phyloP scores from a whole-genome alignment of 2,113 vertebrate genomes.

The Drymodes brunneopygia region DNA sequence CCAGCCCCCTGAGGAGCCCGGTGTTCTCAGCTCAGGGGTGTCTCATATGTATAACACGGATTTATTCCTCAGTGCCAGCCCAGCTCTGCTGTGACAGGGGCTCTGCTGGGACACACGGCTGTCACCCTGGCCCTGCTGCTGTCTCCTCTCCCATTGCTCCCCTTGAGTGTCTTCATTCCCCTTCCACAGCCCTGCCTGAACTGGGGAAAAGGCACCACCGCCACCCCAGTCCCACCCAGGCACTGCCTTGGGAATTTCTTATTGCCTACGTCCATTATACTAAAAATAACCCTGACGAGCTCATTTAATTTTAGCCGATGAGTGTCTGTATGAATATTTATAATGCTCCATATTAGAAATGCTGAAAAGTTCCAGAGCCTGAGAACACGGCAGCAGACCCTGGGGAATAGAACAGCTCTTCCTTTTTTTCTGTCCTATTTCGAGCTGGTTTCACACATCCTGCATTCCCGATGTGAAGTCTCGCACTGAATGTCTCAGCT shows the following conservation, averaged over 20 bases:
- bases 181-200: not conserved
- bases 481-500: slow-evolving; percentile 10
- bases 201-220: rapidly evolving
- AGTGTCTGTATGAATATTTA: slow-evolving; percentile 58
- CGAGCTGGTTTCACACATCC: not conserved
- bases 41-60: rapidly evolving
- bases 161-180: rapidly evolving
- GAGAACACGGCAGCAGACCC: not conserved
- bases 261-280: not conserved
- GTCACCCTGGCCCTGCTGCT: rapidly evolving
- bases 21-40: too few species aligned
- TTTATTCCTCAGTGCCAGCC: rapidly evolving
- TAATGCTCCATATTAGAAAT: slow-evolving; percentile 17
- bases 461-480: slow-evolving; percentile 13
- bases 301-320: slow-evolving; percentile 34
- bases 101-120: rapidly evolving
- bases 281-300: not conserved
- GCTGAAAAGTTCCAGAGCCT: slow-evolving; percentile 7
- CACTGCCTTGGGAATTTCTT: not conserved
- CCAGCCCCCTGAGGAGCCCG: too few species aligned
- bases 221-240: not conserved
- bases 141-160: rapidly evolving
- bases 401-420: not conserved
- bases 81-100: rapidly evolving
- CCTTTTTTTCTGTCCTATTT: not conserved